phyloP scores from a whole-genome alignment of 2,888 invertebrate genomes.

The Andrena marginata region DNA sequence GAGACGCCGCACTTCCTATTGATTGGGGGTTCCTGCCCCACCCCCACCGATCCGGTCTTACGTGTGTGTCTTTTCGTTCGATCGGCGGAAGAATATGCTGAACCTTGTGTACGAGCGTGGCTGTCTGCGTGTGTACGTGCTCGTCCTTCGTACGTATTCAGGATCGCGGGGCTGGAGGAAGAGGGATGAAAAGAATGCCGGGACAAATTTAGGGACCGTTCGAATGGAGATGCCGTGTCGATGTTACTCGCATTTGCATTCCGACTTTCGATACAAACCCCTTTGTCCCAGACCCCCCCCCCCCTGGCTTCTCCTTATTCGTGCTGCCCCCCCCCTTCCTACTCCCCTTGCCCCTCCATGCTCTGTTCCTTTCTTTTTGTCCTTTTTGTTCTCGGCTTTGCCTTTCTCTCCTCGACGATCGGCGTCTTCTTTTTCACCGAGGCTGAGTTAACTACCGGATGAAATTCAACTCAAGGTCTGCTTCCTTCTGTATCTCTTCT shows the following conservation, averaged over 20 bases:
- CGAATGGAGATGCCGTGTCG: constrained; percentile 80
- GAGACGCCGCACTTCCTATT: constrained; percentile 80
- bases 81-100: constrained; percentile 36
- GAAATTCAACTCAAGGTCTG: constrained; percentile 49
- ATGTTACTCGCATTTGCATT: constrained; percentile 81
- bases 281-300: constrained; percentile 72
- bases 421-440: constrained; percentile 14
- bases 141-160: constrained; percentile 39
- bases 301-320: constrained; percentile 57
- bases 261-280: constrained; percentile 79
- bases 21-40: constrained; percentile 69
- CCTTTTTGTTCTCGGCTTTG: constrained; percentile 23
- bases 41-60: constrained; percentile 29
- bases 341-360: not conserved
- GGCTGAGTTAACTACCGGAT: constrained; percentile 48
- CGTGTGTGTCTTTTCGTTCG: constrained; percentile 62
- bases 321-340: constrained; percentile 8
- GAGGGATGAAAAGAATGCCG: constrained; percentile 68
- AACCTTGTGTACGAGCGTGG: constrained; percentile 20
- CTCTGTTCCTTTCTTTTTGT: not conserved
- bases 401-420: constrained; percentile 8
- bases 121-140: constrained; percentile 6
- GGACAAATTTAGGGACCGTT: constrained; percentile 77
- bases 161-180: constrained; percentile 54
- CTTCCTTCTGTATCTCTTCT: constrained; percentile 31